Base-by-base conservation (phyloP, 2,888 invertebrate genomes). In the Aspidiotus destructor region DNA sequence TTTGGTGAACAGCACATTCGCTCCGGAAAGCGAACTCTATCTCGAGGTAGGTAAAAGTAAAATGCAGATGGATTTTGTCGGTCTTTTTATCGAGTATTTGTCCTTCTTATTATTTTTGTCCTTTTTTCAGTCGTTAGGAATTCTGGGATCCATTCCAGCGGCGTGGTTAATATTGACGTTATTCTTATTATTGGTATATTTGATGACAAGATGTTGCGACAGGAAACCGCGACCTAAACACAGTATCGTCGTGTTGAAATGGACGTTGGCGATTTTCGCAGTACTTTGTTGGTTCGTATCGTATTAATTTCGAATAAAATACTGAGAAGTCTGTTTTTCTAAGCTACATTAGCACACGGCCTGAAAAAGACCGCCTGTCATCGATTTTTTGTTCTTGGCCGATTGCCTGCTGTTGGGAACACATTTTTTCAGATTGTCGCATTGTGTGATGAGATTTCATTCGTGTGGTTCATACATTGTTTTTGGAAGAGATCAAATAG, bases 121-220 rank as follows among this genome's bases (percentile, higher is more conserved):
- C 48, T 2, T 48, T 48, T 77, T 76, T 60, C 85, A 95, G 94
- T 90, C 93, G 75, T 83, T 96, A 78, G 92, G 93, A 62, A 93
- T 97, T 76, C 83, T 94, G 75, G 93, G 90, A 70, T 92, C 93
- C 54, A 85, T 94, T 73, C 96, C 96, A n/a, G 92, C 95, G 70
- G 89, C 92, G 54, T 87, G 93, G 86, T 83, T 96, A 75, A 92
- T 95, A 75, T 81, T 96, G 71, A 93, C 95, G 41, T 82, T 96
- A 74, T 83, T 93, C 73, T 85, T 94, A 67, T 83, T 96, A 74
- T 84, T 95, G 73, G 86, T 95, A 75, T 96, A 95, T 81, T 84
- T 96, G 77, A 86, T 95, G 79, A 92, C 93, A 75, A 84, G 95
- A 80, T 96, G 96, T 81, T 95, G 95, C 83, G 94, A 94, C 82